Conservation (phyloP, 1,140 invertebrate genomes). For the Ephestia elutella region DNA sequence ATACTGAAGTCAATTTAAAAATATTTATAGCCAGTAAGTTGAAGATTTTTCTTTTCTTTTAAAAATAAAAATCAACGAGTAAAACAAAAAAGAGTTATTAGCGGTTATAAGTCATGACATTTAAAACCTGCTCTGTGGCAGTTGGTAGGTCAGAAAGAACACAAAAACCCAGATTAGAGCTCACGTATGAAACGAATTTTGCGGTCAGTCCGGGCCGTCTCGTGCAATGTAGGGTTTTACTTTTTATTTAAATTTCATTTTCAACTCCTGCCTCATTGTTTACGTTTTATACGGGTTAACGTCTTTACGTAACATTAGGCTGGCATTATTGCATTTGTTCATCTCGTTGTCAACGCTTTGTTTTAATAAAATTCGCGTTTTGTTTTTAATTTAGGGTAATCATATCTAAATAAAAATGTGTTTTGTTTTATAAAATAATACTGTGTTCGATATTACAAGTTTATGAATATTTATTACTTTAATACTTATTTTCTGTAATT, state of each 20-base stretch:
- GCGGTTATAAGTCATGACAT: conserved; percentile 5
- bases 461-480: too few species aligned
- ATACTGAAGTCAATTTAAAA: too few species aligned
- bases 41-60: too few species aligned
- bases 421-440: too few species aligned
- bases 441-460: too few species aligned
- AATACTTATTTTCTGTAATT: too few species aligned
- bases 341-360: background rate
- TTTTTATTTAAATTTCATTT: conserved; percentile 25
- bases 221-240: conserved; percentile 23
- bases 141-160: conserved; percentile 6
- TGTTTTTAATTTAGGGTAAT: too few species aligned
- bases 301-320: conserved; percentile 1
- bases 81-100: too few species aligned
- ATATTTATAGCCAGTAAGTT: too few species aligned
- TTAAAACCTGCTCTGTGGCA: background rate
- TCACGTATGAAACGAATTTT: conserved; percentile 35
- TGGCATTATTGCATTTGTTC: background rate
- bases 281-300: conserved; percentile 9
- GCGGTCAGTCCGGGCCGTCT: conserved; percentile 29
- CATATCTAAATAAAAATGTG: too few species aligned
- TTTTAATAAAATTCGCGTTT: too few species aligned
- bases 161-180: conserved; percentile 32
- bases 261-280: conserved; percentile 15
- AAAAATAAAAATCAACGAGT: too few species aligned